Evolutionary conservation across 2,113 vertebrate species (phyloP).

Genomic region (Oryctolagus cuniculus): DNA sequence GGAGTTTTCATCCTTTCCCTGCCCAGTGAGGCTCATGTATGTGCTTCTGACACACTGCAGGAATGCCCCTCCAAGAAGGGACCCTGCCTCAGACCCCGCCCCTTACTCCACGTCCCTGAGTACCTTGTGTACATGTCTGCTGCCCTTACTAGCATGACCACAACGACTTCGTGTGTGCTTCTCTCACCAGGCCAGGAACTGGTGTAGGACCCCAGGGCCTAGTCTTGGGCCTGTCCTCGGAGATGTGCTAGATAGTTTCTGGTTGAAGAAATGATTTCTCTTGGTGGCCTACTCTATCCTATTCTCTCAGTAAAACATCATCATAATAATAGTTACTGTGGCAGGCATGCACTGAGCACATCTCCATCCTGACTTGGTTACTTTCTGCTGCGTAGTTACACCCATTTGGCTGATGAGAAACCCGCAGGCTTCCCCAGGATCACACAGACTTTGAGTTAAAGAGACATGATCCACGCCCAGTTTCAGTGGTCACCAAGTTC

Average conservation of each 20-base stretch:
- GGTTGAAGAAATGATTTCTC: neutral
- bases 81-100: neutral
- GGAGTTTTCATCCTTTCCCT: neutral
- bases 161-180: neutral
- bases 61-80: neutral
- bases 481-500: conserved; percentile 2
- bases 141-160: neutral
- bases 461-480: neutral
- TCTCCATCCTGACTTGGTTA: neutral
- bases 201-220: neutral
- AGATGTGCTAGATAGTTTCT: neutral
- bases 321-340: no score
- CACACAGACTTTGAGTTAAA: conserved; percentile 58
- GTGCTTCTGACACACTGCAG: neutral
- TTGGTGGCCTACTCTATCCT: neutral
- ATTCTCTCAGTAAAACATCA: neutral
- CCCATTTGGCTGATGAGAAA: neutral
- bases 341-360: no score
- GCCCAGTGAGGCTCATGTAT: neutral
- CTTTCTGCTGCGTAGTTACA: neutral
- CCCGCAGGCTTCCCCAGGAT: neutral
- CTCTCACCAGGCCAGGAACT: neutral
- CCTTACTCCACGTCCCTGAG: neutral
- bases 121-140: neutral
- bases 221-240: neutral